Base-by-base conservation (phyloP, 2,113 vertebrate species). In the Channa argus region DNA sequence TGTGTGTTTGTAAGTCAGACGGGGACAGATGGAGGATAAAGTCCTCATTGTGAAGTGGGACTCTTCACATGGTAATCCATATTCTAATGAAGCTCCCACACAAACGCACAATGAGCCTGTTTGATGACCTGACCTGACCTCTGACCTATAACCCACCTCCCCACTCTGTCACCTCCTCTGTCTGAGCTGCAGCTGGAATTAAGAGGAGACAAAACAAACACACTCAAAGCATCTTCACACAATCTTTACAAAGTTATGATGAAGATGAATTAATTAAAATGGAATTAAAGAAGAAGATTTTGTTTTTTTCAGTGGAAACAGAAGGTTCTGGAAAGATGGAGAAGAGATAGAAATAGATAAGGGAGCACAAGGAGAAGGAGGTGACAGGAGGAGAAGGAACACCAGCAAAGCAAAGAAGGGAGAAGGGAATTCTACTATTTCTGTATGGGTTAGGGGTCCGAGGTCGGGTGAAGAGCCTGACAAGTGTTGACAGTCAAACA, bases 41-140 rank as follows among this genome's bases (percentile, higher is more conserved):
- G 83, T 87, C 51, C 54, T 84, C 76, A 71, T 86, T 84, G 79
- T 90, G 78, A 70, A 84, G 79, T 76, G 66, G 46, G 15, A 46
- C 83, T 78, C 63, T 90, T 90, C 76, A 77, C 79, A 90, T 88
- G 86, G 74, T 82, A 85, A 91, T 89, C 24, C 47, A 52, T 45
- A 88, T 78, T 79, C 66, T 86, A 74, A 89, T 88, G 77, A 88
- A 44, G 77, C 59, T 53, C 75, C 50, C 51, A 67, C 7, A 47
- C 55, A 60, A 0, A 34, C 5, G 49, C 54, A 74, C 80, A 76
- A 70, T 60, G 67, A 55, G 45, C 38, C 77, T 56, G 45, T 15
- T 13, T 75, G 88, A 85, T 82, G 24, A 24, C 24, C 24, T 24
- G 24, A 86, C 68, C 63, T 85, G 83, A 90, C 88, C 81, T 81